Percentiles rank a stretch among this genome's conserved stretches.
phyloP scores from a whole-genome alignment of 1,140 invertebrate species.

The Ostrea edulis region DNA sequence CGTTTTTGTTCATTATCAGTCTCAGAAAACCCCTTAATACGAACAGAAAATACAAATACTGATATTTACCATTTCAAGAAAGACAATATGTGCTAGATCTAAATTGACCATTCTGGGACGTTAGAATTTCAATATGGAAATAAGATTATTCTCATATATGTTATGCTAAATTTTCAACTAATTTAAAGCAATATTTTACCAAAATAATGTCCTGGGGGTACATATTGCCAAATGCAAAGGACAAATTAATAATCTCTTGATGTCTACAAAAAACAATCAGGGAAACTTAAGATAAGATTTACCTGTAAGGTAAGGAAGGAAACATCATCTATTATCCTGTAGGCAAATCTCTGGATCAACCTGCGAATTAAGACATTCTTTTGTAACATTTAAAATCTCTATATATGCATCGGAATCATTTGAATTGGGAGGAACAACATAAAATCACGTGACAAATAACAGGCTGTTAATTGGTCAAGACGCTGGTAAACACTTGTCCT shows the following conservation, averaged over 20 bases:
- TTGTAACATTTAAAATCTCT: slow-evolving; percentile 48
- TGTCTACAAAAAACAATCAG: neutral
- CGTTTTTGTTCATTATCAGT: too few relatives aligned
- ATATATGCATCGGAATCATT: slow-evolving; percentile 37
- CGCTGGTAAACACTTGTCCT: neutral
- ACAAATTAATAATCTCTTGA: neutral
- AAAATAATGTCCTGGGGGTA: too few relatives aligned
- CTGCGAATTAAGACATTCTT: slow-evolving; percentile 39
- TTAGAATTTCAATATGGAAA: neutral
- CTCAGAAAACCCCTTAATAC: too few relatives aligned
- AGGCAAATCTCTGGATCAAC: slow-evolving; percentile 26
- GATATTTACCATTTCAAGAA: too few relatives aligned
- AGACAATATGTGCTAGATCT: too few relatives aligned
- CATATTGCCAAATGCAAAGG: too few relatives aligned
- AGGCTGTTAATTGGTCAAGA: slow-evolving; percentile 5
- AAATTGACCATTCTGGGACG: too few relatives aligned
- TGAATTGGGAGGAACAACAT: slow-evolving; percentile 18
- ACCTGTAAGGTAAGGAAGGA: slow-evolving; percentile 32
- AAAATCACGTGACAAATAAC: slow-evolving; percentile 24
- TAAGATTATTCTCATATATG: neutral
- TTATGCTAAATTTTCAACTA: too few relatives aligned
- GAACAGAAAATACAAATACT: too few relatives aligned
- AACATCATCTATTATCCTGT: slow-evolving; percentile 36
- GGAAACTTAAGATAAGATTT: neutral
- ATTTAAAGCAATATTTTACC: too few relatives aligned